Evolutionary conservation across 2,113 vertebrate genomes (phyloP).

Genomic region (Indri indri): DNA sequence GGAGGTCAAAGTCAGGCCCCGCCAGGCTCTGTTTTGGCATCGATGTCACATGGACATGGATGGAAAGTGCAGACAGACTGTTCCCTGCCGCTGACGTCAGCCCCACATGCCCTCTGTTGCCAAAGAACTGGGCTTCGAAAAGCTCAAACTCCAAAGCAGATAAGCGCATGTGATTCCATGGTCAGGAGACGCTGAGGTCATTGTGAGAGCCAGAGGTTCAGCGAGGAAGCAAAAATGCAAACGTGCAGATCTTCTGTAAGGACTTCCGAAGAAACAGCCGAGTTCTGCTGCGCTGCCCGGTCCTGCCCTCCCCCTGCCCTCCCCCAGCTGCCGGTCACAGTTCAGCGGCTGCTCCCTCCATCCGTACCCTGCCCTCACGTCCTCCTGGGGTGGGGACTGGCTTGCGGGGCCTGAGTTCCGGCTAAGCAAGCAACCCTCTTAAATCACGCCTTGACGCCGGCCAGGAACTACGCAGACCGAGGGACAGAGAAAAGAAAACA

Average conservation of each 20-base stretch:
- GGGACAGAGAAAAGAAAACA: neutral
- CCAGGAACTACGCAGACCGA: accelerated
- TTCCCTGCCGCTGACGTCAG: neutral
- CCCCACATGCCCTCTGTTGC: neutral
- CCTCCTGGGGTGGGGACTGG: neutral
- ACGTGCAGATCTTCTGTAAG: neutral
- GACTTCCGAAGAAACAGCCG: neutral
- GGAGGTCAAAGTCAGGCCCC: neutral
- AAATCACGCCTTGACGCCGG: neutral
- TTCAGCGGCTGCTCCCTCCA: accelerated
- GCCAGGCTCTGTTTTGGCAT: neutral
- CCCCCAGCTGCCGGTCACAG: neutral
- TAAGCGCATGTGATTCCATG: constrained; percentile 1
- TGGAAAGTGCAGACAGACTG: neutral
- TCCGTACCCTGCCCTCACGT: accelerated
- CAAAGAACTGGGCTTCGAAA: neutral
- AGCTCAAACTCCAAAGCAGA: neutral
- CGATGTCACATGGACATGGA: accelerated
- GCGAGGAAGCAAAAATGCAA: neutral
- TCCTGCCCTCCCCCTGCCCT: too few relatives aligned
- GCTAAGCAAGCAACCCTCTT: neutral
- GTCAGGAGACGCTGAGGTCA: neutral
- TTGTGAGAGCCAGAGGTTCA: neutral
- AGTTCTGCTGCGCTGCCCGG: neutral
- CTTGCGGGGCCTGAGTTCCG: neutral